A percentile compares a stretch with the other conserved stretches of the same genome.
Evolutionary conservation across 1,140 invertebrate genomes (phyloP).

Genomic region (Sarcophaga peregrina): DNA sequence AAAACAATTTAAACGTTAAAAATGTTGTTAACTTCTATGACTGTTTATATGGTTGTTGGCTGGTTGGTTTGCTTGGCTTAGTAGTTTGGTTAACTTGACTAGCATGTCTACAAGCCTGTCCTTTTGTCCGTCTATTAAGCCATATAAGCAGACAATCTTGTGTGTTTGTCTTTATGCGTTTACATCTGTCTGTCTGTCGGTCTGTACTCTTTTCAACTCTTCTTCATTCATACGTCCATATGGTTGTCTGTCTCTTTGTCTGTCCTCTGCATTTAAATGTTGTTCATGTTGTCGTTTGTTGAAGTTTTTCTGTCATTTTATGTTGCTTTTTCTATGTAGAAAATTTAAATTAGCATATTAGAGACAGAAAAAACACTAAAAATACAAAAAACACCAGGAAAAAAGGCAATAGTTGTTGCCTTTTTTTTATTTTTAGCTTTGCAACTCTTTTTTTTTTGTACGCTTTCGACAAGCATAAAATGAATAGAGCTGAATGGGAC

Average conservation of each 20-base stretch:
- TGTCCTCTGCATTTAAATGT: neutral
- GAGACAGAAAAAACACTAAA: neutral
- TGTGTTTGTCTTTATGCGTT: neutral
- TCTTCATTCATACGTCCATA: too few relatives aligned
- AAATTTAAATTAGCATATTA: slow-evolving; percentile 26
- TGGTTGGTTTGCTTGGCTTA: neutral
- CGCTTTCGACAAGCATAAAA: too few relatives aligned
- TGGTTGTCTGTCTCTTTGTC: neutral
- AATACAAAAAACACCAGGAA: too few relatives aligned
- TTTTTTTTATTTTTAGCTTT: too few relatives aligned
- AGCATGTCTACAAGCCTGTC: neutral
- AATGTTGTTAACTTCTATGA: slow-evolving; percentile 27
- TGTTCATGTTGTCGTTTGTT: slow-evolving; percentile 21
- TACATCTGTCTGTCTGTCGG: neutral
- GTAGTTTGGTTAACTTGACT: neutral
- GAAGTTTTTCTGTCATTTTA: slow-evolving; percentile 25
- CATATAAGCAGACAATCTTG: neutral
- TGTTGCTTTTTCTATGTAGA: slow-evolving; percentile 16
- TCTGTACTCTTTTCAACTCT: neutral
- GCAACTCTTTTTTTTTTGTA: too few relatives aligned
- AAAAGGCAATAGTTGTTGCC: neutral
- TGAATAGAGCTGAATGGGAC: too few relatives aligned
- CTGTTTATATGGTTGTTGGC: neutral
- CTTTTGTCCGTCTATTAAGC: neutral
- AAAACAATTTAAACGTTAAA: slow-evolving; percentile 26